phyloP scores from a whole-genome alignment of 2,797 vertebrate genomes.

The Ptychadena robeensis region DNA sequence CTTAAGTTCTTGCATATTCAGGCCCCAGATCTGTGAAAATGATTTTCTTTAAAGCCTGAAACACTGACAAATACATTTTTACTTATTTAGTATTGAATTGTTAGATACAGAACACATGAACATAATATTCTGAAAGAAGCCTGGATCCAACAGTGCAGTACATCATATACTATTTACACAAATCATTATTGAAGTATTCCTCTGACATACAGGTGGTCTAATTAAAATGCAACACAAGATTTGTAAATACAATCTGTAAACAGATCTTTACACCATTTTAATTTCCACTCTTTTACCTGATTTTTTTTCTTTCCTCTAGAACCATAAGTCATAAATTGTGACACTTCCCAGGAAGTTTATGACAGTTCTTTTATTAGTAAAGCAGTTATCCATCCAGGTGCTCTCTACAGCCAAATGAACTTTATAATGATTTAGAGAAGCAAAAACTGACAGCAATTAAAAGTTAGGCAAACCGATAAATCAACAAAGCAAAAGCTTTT shows the following conservation, averaged over 20 bases:
- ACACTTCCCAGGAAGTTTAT: slow-evolving; percentile 40
- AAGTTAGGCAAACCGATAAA: slow-evolving; percentile 23
- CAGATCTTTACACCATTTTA: slow-evolving; percentile 23
- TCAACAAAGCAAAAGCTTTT: background rate
- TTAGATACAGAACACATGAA: no score
- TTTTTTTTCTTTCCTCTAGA: slow-evolving; percentile 34
- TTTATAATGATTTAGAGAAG: slow-evolving; percentile 23
- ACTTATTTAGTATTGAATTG: no score
- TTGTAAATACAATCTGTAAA: slow-evolving; percentile 42
- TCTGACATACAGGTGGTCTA: slow-evolving; percentile 17
- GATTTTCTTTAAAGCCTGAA: no score
- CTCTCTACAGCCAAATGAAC: slow-evolving; percentile 28
- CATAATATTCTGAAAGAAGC: background rate
- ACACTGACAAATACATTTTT: no score
- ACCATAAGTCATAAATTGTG: slow-evolving; percentile 31
- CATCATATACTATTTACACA: slow-evolving; percentile 11
- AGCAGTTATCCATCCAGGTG: slow-evolving; percentile 44
- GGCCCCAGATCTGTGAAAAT: no score
- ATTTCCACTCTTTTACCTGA: slow-evolving; percentile 39
- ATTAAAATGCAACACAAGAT: slow-evolving; percentile 21
- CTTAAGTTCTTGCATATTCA: no score
- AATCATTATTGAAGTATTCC: slow-evolving; percentile 20
- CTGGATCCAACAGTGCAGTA: slow-evolving; percentile 22
- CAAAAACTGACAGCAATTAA: slow-evolving; percentile 46
- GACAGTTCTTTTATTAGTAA: slow-evolving; percentile 47